Percentiles rank a stretch among this genome's conserved stretches.
phyloP scores from a whole-genome alignment of 2,113 vertebrate species.

The Strix aluco region DNA sequence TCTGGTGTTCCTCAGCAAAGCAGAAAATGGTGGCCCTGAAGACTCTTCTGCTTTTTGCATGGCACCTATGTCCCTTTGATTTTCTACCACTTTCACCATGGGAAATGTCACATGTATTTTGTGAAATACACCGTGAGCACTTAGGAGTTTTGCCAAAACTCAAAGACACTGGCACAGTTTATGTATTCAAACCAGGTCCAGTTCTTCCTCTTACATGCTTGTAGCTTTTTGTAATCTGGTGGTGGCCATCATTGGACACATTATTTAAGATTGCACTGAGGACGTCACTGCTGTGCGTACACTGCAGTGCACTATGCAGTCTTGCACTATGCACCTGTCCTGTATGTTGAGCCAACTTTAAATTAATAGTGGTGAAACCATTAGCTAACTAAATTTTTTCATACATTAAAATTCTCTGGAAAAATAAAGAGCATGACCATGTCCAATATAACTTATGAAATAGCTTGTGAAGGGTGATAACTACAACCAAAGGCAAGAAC shows the following conservation, averaged over 20 bases:
- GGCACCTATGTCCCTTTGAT: not conserved
- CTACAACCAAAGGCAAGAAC: not conserved
- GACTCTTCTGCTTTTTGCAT: not conserved
- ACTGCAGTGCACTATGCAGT: not conserved
- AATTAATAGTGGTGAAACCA: not conserved
- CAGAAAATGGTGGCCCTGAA: not conserved
- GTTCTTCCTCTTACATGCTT: not conserved
- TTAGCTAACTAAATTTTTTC: not conserved
- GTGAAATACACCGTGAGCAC: fast-evolving
- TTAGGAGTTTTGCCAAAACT: not conserved
- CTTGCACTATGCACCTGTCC: not conserved
- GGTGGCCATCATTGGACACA: not conserved
- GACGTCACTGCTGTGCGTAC: not conserved
- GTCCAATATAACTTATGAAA: not conserved
- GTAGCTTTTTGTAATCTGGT: not conserved
- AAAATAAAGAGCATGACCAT: not conserved
- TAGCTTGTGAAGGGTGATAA: not conserved
- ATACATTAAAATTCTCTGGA: not conserved
- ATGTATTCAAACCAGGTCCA: not conserved
- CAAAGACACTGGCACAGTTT: not conserved
- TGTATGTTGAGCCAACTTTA: not conserved
- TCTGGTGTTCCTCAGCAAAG: not conserved
- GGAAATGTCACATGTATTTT: not conserved
- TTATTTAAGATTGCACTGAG: not conserved
- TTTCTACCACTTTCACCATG: not conserved